These are phyloP conservation scores for Malurus splendens DNA, from an alignment of 2,797 vertebrate genomes.

Conservation along the genomic window DNA sequence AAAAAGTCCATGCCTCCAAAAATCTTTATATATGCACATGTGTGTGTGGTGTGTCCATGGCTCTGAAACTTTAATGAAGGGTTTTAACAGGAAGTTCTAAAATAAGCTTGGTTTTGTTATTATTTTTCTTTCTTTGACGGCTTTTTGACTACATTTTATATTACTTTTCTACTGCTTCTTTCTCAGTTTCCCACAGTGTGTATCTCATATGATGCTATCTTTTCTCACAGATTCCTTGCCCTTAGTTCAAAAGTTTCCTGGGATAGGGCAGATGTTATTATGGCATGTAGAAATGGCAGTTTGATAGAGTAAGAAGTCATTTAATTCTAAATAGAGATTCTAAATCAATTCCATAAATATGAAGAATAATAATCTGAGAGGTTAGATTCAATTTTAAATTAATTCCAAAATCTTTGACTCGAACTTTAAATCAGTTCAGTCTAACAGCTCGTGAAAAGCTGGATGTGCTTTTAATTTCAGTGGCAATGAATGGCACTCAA, in stretches of 20 bases:
- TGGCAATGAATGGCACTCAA: neutral
- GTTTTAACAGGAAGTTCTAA: neutral
- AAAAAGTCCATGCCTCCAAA: neutral
- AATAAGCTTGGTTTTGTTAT: neutral
- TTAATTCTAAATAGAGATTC: neutral
- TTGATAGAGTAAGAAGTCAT: neutral
- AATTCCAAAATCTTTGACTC: neutral
- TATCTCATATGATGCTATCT: neutral
- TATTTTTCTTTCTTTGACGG: neutral
- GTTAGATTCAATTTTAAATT: slow-evolving; percentile 12
- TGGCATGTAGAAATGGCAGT: neutral
- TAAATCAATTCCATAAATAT: slow-evolving; percentile 6
- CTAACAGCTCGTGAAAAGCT: neutral
- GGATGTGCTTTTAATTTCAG: neutral
- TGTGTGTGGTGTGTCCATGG: neutral
- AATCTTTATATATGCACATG: neutral
- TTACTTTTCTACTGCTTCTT: neutral
- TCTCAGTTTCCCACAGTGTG: neutral
- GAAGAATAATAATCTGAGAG: neutral
- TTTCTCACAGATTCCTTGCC: neutral
- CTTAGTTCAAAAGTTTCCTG: neutral
- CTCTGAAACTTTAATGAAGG: neutral
- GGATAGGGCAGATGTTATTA: neutral
- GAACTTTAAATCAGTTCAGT: neutral
- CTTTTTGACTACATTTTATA: neutral